Percentiles rank a stretch among this genome's conserved stretches.
phyloP scores from a whole-genome alignment of 2,797 vertebrate genomes.

The Myripristis murdjan region DNA sequence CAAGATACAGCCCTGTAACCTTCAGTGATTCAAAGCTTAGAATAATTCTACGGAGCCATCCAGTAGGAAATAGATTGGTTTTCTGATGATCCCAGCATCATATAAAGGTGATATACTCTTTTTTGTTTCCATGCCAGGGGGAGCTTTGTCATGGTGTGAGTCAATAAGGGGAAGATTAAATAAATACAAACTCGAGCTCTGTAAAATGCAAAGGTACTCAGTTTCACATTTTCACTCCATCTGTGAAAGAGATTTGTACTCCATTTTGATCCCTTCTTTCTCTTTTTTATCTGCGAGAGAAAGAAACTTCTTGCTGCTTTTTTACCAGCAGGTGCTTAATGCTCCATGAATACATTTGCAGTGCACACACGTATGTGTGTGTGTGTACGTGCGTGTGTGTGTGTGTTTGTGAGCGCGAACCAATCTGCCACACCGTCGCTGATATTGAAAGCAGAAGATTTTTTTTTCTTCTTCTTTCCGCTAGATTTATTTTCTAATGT shows the following conservation, averaged over 20 bases:
- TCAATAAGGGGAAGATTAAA: constrained; percentile 75
- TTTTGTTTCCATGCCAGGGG: constrained; percentile 70
- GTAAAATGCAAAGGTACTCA: constrained; percentile 69
- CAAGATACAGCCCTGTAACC: constrained; percentile 65
- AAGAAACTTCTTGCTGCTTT: constrained; percentile 52
- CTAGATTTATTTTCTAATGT: constrained; percentile 91
- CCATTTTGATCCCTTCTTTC: constrained; percentile 75
- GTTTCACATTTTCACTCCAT: constrained; percentile 70
- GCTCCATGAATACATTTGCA: constrained; percentile 73
- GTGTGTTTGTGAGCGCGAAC: constrained; percentile 49
- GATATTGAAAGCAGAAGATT: constrained; percentile 81
- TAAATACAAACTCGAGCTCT: constrained; percentile 60
- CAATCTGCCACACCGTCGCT: constrained; percentile 69
- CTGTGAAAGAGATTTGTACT: constrained; percentile 69
- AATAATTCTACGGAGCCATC: constrained; percentile 59
- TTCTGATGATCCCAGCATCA: constrained; percentile 66
- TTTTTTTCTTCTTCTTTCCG: constrained; percentile 78
- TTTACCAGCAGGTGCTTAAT: constrained; percentile 70
- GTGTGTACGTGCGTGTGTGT: background rate
- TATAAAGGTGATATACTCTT: constrained; percentile 56
- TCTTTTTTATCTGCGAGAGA: constrained; percentile 44
- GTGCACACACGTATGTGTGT: constrained; percentile 42
- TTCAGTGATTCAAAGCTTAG: constrained; percentile 60
- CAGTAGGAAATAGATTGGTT: constrained; percentile 66
- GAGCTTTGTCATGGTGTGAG: constrained; percentile 70